These are phyloP conservation scores for Carcina quercana DNA, from an alignment of 2,888 invertebrate species.

Conservation along the genomic window DNA sequence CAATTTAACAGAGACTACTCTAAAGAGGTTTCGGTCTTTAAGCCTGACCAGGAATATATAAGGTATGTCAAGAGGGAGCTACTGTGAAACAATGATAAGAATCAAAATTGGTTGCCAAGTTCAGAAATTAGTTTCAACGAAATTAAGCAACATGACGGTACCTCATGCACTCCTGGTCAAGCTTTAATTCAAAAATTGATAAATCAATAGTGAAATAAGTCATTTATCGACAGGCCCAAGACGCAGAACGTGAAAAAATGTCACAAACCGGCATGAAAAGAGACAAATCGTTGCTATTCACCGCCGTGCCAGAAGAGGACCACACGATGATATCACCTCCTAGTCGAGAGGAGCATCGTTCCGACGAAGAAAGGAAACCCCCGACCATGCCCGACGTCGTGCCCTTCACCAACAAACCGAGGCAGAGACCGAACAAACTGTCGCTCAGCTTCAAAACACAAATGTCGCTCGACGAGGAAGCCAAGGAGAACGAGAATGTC, in stretches of 20 bases:
- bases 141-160: too few species aligned
- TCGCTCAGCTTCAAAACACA: constrained; percentile 75
- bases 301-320: constrained; percentile 88
- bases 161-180: too few species aligned
- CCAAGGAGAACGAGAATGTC: constrained; percentile 66
- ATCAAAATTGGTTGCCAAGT: too few species aligned
- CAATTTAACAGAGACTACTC: too few species aligned
- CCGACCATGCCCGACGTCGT: constrained; percentile 66
- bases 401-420: constrained; percentile 65
- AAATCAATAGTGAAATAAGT: neutral
- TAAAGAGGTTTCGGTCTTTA: too few species aligned
- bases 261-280: constrained; percentile 78
- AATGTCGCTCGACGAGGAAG: constrained; percentile 71
- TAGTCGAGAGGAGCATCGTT: constrained; percentile 32
- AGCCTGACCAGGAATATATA: too few species aligned
- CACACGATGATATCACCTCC: constrained; percentile 68
- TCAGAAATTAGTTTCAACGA: too few species aligned
- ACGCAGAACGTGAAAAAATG: constrained; percentile 61
- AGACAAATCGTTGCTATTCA: constrained; percentile 86
- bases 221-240: constrained; percentile 61
- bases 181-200: neutral
- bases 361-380: constrained; percentile 32
- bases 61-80: too few species aligned
- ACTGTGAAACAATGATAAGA: too few species aligned
- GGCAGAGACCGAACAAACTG: constrained; percentile 71